These are phyloP conservation scores for Cetonia aurata DNA, from an alignment of 2,888 invertebrate species.

Conservation along the genomic window DNA sequence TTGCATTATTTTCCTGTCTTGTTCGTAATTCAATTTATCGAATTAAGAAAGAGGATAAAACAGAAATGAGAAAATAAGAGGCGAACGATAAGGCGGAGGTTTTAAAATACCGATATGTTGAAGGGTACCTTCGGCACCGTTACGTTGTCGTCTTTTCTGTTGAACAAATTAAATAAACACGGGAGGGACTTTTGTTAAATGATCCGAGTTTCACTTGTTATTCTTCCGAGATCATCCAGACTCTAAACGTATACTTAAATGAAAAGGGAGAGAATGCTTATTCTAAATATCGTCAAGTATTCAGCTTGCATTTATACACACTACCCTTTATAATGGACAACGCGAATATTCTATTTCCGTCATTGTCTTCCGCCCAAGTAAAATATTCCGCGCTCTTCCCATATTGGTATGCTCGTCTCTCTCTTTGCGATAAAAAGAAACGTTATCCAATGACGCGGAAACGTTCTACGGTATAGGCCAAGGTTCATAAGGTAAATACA, in stretches of 20 bases:
- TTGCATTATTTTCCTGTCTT: no score
- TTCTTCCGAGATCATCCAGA: constrained; percentile 6
- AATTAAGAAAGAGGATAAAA: no score
- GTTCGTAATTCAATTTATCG: no score
- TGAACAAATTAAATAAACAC: constrained; percentile 21
- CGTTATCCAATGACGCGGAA: constrained; percentile 31
- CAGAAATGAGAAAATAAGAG: no score
- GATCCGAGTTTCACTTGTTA: constrained; percentile 29
- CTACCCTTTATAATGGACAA: constrained; percentile 5
- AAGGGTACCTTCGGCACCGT: no score
- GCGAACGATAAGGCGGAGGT: no score
- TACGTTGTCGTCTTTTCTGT: no score
- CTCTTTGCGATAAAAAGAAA: constrained; percentile 14
- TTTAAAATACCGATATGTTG: no score
- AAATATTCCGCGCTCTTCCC: neutral
- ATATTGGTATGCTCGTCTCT: neutral
- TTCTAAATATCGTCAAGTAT: constrained; percentile 23
- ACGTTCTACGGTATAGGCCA: constrained; percentile 30
- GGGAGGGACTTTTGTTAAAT: constrained; percentile 27
- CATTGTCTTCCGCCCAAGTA: constrained; percentile 4
- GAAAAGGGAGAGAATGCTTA: neutral
- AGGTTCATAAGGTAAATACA: constrained; percentile 37
- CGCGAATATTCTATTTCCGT: constrained; percentile 9
- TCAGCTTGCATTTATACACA: neutral
- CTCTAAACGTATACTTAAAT: constrained; percentile 7